Conservation (phyloP, 2,797 vertebrate species). For the Euphonia xanthogaster region DNA sequence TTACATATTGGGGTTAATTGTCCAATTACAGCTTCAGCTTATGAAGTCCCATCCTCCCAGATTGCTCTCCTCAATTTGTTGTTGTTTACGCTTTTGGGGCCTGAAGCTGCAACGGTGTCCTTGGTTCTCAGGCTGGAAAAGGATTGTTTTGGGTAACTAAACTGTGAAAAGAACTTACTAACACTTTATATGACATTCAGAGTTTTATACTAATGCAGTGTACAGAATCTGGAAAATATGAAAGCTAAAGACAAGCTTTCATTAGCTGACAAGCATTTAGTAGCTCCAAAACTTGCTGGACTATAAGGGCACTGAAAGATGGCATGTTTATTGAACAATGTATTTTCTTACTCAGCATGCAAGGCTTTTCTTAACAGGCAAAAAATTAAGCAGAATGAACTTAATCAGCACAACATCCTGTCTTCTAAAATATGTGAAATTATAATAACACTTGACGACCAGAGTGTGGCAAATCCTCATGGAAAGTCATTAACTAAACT, state of each 20-base stretch:
- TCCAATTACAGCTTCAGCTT: background rate
- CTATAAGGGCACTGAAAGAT: background rate
- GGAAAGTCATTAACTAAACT: slow-evolving; percentile 6
- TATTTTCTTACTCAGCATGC: background rate
- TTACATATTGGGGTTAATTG: background rate
- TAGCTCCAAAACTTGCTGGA: background rate
- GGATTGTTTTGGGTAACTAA: background rate
- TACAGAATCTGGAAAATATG: background rate
- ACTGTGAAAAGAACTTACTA: background rate
- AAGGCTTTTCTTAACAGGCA: background rate
- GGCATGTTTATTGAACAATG: background rate
- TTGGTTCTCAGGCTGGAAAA: background rate
- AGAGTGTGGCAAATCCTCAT: slow-evolving; percentile 35
- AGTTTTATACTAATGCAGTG: background rate
- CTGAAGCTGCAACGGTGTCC: accelerated
- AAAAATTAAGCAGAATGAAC: slow-evolving; percentile 44
- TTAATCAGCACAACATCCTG: background rate
- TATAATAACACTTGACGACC: slow-evolving; percentile 9
- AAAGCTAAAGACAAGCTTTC: background rate
- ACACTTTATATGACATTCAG: background rate
- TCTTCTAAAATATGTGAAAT: slow-evolving; percentile 47
- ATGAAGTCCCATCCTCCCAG: background rate
- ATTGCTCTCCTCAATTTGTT: background rate
- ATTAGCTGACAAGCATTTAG: background rate
- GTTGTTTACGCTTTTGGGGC: background rate